These are phyloP conservation scores for Eupithecia exiguata DNA, from an alignment of 2,888 invertebrate species.

Conservation along the genomic window DNA sequence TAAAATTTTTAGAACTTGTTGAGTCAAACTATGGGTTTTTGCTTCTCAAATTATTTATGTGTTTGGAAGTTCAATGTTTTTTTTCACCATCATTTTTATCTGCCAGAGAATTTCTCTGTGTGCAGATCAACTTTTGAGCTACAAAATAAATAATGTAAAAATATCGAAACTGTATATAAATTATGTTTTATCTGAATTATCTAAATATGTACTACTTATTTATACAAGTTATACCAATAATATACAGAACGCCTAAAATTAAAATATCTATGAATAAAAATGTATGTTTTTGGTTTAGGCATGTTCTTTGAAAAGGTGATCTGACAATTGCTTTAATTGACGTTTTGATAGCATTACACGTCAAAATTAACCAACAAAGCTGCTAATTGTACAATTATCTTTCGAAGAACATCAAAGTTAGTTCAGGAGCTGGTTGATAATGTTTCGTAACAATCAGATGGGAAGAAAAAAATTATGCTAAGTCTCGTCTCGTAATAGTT, in stretches of 20 bases:
- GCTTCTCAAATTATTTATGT: neutral
- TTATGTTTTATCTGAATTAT: conserved; percentile 5
- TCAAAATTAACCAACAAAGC: neutral
- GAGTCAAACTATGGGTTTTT: neutral
- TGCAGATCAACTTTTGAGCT: neutral
- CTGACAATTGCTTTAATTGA: conserved; percentile 36
- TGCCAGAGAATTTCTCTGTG: neutral
- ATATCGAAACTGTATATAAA: conserved; percentile 3
- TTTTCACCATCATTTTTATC: neutral
- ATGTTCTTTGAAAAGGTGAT: neutral
- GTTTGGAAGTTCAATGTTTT: neutral
- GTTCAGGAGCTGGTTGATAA: neutral
- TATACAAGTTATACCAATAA: conserved; percentile 27
- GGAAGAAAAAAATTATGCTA: too few relatives aligned
- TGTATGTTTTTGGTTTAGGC: neutral
- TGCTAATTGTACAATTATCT: neutral
- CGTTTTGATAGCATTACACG: neutral
- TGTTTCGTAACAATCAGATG: neutral
- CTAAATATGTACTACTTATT: neutral
- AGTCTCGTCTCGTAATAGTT: too few relatives aligned
- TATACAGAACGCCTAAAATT: conserved; percentile 27
- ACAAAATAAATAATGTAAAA: neutral
- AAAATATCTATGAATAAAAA: conserved; percentile 15
- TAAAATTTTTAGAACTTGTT: neutral
- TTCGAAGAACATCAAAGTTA: neutral